Conservation (phyloP, 2,113 vertebrate species). For the Archilochus colubris region DNA sequence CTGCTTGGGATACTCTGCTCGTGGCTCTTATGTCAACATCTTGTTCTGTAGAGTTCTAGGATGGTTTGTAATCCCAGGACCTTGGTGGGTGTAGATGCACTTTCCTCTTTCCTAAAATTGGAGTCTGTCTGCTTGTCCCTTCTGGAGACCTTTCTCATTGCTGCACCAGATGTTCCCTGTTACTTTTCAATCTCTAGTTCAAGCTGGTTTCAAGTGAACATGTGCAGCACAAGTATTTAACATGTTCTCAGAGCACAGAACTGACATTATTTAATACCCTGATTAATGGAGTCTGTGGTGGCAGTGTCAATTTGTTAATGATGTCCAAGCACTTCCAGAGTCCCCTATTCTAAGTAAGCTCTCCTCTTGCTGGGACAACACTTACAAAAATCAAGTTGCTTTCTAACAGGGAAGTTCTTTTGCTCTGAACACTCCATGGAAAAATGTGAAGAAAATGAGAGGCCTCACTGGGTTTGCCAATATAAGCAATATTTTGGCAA, state of each 20-base stretch:
- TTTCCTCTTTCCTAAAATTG: not conserved
- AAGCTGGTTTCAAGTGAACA: not conserved
- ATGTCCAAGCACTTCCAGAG: not conserved
- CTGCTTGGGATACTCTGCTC: not conserved
- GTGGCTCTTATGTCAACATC: not conserved
- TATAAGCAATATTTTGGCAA: constrained; percentile 38
- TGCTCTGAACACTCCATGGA: not conserved
- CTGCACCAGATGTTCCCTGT: constrained; percentile 8
- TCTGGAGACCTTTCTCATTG: not conserved
- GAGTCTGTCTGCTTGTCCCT: not conserved
- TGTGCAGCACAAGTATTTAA: not conserved
- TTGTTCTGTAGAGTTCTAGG: not conserved
- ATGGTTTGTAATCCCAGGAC: not conserved
- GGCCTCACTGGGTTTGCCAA: not conserved
- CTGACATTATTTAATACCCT: not conserved
- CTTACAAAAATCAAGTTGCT: not conserved
- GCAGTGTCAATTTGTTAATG: not conserved
- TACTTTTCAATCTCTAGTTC: not conserved
- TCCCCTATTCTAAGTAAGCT: not conserved
- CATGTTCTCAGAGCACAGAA: not conserved
- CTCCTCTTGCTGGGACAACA: not conserved
- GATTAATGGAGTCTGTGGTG: not conserved
- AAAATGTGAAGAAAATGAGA: constrained; percentile 34
- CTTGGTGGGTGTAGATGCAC: not conserved
- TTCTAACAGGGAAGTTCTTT: not conserved